Evolutionary conservation across 1,140 invertebrate species (phyloP), one percentile per base, ranked within the genome.

Genomic region (Eriocheir sinensis): DNA sequence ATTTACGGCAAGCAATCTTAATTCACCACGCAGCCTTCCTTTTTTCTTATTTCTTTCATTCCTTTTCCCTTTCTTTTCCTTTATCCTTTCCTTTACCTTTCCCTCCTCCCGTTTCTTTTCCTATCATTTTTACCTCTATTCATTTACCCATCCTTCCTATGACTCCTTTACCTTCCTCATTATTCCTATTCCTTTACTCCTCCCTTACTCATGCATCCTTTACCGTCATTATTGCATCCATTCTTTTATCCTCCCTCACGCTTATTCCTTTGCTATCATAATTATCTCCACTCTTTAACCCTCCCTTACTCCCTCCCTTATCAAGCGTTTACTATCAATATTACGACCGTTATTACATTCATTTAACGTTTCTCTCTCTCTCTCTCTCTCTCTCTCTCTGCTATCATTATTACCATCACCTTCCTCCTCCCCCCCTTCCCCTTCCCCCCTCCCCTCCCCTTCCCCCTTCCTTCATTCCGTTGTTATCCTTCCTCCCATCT

Each of bases 321-420:
- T 86, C 83, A 34, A 3, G 30, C 83, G 30, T 36, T 48, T 48
- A 53, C 27, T 90, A 6, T 48, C 89, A 30, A 21, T 48, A 4
- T 48, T 34, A 53, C 15, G 6, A 3, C 36, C 89, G 48, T 0
- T 60, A 8, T 32, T 12, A 0, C 41, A 30, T 9, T 32, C 21
- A 30, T 2, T 60, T 53, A 32, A n/a, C 36, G 41, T 90, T 32
- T 60, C 89, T 90, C 48, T 60, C 89, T 60, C 6, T 60, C 89
- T 90, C 32, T 41, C 60, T 81, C 32, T 81, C 90, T 91, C 32
- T 81, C 60, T 40, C 0, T 81, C 36, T 40, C 30, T 17, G n/a
- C 0, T 72, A 2, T 48, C 0, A 4, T 21, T 38, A 34, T 34
- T 27, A 79, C 40, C 12, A 72, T 34, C 17, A n/a, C 53, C 6